phyloP scores from a whole-genome alignment of 2,113 vertebrate species.

The Syngnathus scovelli region DNA sequence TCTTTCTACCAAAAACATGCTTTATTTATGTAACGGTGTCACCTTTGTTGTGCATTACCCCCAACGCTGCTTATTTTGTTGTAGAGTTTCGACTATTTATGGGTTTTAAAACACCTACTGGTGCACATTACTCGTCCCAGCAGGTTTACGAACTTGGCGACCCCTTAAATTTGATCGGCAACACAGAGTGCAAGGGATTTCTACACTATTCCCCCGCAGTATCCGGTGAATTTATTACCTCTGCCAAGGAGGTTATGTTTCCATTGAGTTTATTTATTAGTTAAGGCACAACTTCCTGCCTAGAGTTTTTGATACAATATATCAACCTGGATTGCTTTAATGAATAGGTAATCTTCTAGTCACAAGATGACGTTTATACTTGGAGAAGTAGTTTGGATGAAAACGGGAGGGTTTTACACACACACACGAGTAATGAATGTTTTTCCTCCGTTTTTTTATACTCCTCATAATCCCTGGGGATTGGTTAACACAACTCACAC shows the following conservation, averaged over 20 bases:
- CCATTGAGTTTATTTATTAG: constrained; percentile 3
- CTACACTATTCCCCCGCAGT: neutral
- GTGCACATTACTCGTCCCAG: neutral
- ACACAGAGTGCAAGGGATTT: neutral
- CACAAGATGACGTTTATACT: neutral
- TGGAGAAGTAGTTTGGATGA: neutral
- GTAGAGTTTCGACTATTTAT: neutral
- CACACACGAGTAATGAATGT: neutral
- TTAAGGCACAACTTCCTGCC: neutral
- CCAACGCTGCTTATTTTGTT: neutral
- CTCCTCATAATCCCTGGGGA: no score
- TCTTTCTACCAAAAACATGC: neutral
- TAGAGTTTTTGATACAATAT: neutral
- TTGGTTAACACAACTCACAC: neutral
- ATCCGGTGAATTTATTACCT: neutral
- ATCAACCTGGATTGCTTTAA: neutral
- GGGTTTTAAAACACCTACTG: neutral
- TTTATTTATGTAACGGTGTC: neutral
- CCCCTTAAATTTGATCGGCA: constrained; percentile 2
- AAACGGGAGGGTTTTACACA: neutral
- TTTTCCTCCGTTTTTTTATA: neutral
- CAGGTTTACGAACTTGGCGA: constrained; percentile 4
- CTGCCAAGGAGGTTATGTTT: constrained; percentile 2
- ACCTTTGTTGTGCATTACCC: constrained; percentile 1
- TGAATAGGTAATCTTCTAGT: neutral